Evolutionary conservation across 2,113 vertebrate species (phyloP), one percentile per base, ranked within the genome.

Genomic region (Equus przewalskii): DNA sequence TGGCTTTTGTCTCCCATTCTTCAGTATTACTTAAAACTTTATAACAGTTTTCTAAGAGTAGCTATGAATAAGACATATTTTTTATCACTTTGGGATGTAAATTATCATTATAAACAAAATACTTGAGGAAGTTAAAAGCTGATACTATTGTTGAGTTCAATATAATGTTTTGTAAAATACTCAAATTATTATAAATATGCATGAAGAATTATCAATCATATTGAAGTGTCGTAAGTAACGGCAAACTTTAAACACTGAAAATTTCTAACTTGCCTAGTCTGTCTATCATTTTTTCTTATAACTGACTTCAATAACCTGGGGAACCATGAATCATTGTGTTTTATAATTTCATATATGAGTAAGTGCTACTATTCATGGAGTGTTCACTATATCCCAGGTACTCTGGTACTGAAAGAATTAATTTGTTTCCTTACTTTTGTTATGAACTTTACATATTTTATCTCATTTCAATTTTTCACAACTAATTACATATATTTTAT

Each of bases 91-190:
- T 72, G 33, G 15, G 3, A 94, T 21, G 7, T 26, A 96, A 95
- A 91, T 65, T 28, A 62, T 76, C 36, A 83, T 83, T 15, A 78
- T 89, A 93, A 51, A 49, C 19, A 94, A 83, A 80, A 58, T 92
- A 46, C 1, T 49, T 49, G 24, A 78, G 30, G 24, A 94, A 89
- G 28, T 24, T 62, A 85, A 89, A 85, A 76, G 7, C 7, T 60
- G 18, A 80, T 75, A 44, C 2, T 70, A 12, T 26, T 44, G 8
- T 22, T 86, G 41, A 81, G 26, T 89, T 76, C 41, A 94, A 51
- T 81, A 73, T 33, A 78, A 65, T 78, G 11, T 87, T 90, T 94
- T 82, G 0, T 36, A 80, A 96, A 94, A 67, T 62, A 49, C 12
- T 78, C 26, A 58, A 54, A 33, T 80, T 69, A 73, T 67, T 85